Percentiles rank a stretch among this genome's conserved stretches.
phyloP scores from a whole-genome alignment of 1,140 invertebrate species.

The Pseudomyrmex flavicornis region DNA sequence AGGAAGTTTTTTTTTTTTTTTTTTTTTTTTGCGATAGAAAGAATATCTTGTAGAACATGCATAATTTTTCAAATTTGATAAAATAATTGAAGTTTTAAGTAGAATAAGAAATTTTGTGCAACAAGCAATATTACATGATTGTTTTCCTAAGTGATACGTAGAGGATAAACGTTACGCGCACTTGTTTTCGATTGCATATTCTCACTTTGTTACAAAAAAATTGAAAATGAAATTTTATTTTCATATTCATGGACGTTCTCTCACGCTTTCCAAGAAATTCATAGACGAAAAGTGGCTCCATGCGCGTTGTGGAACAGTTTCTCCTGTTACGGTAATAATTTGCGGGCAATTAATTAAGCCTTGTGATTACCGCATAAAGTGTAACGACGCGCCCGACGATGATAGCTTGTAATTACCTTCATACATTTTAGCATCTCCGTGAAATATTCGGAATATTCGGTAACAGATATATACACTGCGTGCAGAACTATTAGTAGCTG shows the following conservation, averaged over 20 bases:
- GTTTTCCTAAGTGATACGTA: background rate
- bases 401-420: slow-evolving; percentile 32
- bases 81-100: too few species aligned
- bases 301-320: background rate
- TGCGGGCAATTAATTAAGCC: slow-evolving; percentile 38
- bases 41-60: background rate
- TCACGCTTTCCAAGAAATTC: background rate
- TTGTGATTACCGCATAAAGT: slow-evolving; percentile 36
- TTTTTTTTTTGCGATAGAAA: background rate
- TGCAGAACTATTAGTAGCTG: background rate
- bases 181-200: background rate
- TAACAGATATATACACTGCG: background rate
- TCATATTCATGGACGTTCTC: background rate
- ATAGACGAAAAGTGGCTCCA: background rate
- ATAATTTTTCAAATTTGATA: too few species aligned
- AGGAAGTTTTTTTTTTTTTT: background rate
- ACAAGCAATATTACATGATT: background rate
- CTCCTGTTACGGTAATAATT: slow-evolving; percentile 30
- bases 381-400: slow-evolving; percentile 16
- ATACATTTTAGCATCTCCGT: background rate
- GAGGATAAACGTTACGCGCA: too few species aligned
- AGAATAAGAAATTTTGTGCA: background rate
- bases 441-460: slow-evolving; percentile 40
- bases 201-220: background rate
- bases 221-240: background rate